These are phyloP conservation scores for Anarrhichthys ocellatus DNA, from an alignment of 2,113 vertebrate species.

Conservation along the genomic window DNA sequence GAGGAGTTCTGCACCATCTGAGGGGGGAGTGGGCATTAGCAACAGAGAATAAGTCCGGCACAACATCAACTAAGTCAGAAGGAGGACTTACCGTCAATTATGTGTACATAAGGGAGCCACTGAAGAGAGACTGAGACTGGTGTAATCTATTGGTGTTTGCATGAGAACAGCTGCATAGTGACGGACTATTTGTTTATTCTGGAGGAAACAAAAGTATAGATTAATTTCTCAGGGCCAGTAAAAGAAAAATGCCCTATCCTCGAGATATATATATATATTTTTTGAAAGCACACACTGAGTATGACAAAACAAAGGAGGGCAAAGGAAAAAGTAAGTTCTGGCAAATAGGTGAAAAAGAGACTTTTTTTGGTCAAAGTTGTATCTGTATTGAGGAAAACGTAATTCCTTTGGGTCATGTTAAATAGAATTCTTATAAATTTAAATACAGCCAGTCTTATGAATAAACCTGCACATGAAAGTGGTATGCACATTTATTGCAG, in stretches of 20 bases:
- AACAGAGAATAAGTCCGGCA: conserved; percentile 18
- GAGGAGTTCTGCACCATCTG: neutral
- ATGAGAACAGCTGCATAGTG: conserved; percentile 15
- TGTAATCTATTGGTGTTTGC: conserved; percentile 37
- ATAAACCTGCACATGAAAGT: neutral
- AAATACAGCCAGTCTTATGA: neutral
- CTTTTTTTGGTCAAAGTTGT: neutral
- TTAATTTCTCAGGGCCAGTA: conserved; percentile 13
- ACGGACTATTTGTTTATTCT: conserved; percentile 38
- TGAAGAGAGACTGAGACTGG: conserved; percentile 6
- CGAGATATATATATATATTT: neutral
- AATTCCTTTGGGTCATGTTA: neutral
- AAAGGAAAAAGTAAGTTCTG: neutral
- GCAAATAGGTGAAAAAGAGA: neutral
- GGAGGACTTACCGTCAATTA: conserved; percentile 26
- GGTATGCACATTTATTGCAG: neutral
- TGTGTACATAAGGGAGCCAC: conserved; percentile 22
- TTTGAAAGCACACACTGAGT: neutral
- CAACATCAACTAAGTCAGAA: conserved; percentile 18
- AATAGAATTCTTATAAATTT: neutral
- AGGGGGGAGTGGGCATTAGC: neutral
- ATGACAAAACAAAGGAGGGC: neutral
- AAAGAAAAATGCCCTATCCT: conserved; percentile 29
- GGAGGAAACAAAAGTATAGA: conserved; percentile 20
- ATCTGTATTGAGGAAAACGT: neutral